Base-by-base conservation (phyloP, 2,888 invertebrate genomes). In the Mythimna ferrago region DNA sequence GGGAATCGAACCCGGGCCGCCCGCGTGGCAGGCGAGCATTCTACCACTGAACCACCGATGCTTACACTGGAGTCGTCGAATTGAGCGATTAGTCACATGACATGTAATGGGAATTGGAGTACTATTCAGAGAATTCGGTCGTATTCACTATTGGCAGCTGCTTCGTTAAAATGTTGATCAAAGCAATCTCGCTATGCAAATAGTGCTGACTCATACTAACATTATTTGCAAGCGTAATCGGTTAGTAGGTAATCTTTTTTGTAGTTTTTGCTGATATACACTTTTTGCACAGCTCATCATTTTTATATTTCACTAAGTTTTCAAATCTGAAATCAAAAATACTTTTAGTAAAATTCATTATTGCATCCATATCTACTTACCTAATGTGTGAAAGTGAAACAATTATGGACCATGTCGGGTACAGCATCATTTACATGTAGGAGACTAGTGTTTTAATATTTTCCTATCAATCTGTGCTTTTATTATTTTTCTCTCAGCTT, bases 1-100 rank as follows among this genome's bases (percentile, higher is more conserved):
- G 95, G 95, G 94, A 95, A 95, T 95, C 95, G 95, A 95, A 95
- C 95, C 95, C 94, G 94, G 93, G 93, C 93, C 93, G 93, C 94
- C 96, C 96, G 96, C 96, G 96, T 96, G 96, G 96, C 96, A 96
- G 96, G 96, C 96, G 96, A 96, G 96, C 96, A 96, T 96, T 96
- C 96, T 96, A 96, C 96, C 96, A 96, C 96, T 96, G 96, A 96
- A 96, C 96, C 96, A 96, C 95, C 96, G 96, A 96, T 96, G 96
- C 96, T 95, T 68, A 57, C 76, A 0, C 0, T 0, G 0, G 0
- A 0, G 0, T 0, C 0, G 0, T 0, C 1, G 38, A 78, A 75
- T 72, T 66, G 0, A 2, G 38, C 4, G 11, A 63, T 71, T 41
- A 41, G 0, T 21, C 11, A 54, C 14, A 58, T 76, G 10, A 48